A percentile compares a stretch with the other conserved stretches of the same genome.
These are phyloP conservation scores for Hololepta plana DNA, from an alignment of 2,888 invertebrate genomes.

Conservation along the genomic window DNA sequence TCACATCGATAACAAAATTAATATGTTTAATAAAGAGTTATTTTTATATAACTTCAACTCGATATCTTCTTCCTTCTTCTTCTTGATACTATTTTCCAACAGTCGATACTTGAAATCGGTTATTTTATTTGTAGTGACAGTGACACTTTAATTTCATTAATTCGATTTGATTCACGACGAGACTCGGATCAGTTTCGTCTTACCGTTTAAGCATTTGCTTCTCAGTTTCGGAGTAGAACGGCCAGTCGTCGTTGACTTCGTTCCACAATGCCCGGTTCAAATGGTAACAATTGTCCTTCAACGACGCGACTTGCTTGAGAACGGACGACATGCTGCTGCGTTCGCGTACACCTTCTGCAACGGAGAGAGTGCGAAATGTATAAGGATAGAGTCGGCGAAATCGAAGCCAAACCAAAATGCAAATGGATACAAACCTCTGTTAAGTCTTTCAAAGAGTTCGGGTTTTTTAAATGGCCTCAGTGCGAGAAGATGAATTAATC, in stretches of 20 bases:
- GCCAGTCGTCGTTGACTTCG: conserved; percentile 89
- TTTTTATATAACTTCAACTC: no score
- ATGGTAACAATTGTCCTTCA: conserved; percentile 81
- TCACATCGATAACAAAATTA: no score
- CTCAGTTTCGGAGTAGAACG: conserved; percentile 82
- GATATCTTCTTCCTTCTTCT: no score
- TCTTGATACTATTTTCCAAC: no score
- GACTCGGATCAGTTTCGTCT: no score
- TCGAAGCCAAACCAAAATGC: no score
- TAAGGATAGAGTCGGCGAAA: background rate
- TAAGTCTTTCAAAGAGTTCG: conserved; percentile 67
- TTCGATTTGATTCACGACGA: no score
- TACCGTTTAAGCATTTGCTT: conserved; percentile 72
- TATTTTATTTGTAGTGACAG: no score
- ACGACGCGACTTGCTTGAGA: conserved; percentile 59
- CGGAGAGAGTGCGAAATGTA: conserved; percentile 1
- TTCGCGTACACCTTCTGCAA: conserved; percentile 76
- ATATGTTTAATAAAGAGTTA: no score
- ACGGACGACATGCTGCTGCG: conserved; percentile 57
- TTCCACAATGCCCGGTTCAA: conserved; percentile 78
- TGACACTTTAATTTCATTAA: no score
- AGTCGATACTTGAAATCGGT: no score
- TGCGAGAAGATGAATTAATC: conserved; percentile 86
- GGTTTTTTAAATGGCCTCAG: conserved; percentile 86
- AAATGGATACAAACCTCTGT: conserved; percentile 43